phyloP scores from a whole-genome alignment of 2,797 vertebrate genomes.

The Poeciliopsis infans region DNA sequence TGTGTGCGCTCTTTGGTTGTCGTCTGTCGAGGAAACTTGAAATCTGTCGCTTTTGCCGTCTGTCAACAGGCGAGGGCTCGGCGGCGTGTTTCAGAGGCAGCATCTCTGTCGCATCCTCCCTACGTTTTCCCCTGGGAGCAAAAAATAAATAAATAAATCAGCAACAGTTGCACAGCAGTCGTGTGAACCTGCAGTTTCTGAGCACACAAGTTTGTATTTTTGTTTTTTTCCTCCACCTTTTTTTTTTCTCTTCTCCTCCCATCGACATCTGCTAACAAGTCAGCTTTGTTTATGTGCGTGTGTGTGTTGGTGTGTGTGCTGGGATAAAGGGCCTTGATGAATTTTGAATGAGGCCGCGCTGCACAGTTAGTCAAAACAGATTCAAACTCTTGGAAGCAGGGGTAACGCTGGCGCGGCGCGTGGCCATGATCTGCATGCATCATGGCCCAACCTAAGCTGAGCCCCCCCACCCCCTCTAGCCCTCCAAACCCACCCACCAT shows the following conservation, averaged over 20 bases:
- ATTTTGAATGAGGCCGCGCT: conserved; percentile 63
- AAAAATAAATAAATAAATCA: conserved; percentile 19
- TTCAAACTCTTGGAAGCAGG: conserved; percentile 34
- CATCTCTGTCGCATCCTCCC: conserved; percentile 29
- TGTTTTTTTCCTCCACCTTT: too few relatives aligned
- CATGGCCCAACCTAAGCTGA: conserved; percentile 65
- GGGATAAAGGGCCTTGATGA: conserved; percentile 58
- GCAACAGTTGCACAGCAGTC: conserved; percentile 45
- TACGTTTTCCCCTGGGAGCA: conserved; percentile 14
- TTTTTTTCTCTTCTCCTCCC: neutral
- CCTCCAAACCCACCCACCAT: neutral
- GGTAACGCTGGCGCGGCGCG: conserved; percentile 32
- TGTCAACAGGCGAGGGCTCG: conserved; percentile 46
- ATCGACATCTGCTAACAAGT: conserved; percentile 32
- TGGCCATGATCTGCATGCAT: conserved; percentile 61
- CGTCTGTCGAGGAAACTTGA: conserved; percentile 54
- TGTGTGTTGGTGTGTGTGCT: conserved; percentile 18
- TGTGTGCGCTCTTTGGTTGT: conserved; percentile 6
- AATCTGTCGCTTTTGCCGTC: conserved; percentile 49
- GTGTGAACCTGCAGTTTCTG: conserved; percentile 25
- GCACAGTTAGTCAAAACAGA: conserved; percentile 56
- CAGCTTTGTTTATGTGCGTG: conserved; percentile 14
- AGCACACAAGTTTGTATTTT: conserved; percentile 16
- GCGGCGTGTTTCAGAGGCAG: conserved; percentile 45
- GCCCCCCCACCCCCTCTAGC: conserved; percentile 13